Conservation (phyloP, 2,797 vertebrate species). For the Chromis chromis region DNA sequence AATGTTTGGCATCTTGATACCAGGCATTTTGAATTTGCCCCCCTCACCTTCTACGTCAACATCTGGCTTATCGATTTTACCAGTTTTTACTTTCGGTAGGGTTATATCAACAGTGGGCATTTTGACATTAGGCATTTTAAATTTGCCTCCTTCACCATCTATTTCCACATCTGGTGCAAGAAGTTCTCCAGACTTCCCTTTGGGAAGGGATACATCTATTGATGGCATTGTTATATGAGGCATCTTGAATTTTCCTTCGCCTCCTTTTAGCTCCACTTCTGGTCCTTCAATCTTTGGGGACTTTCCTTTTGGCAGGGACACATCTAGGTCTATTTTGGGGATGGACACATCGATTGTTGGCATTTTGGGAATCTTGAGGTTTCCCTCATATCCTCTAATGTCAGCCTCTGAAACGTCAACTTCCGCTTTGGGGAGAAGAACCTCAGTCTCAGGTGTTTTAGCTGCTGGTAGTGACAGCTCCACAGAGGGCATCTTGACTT, state of each 20-base stretch:
- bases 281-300: constrained; percentile 47
- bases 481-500: constrained; percentile 81
- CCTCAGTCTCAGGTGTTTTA: constrained; percentile 79
- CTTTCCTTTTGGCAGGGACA: constrained; percentile 75
- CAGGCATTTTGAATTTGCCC: constrained; percentile 45
- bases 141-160: constrained; percentile 17
- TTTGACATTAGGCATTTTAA: constrained; percentile 63
- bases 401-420: constrained; percentile 84
- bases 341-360: constrained; percentile 81
- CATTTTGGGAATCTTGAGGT: constrained; percentile 83
- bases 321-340: constrained; percentile 81
- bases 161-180: constrained; percentile 47
- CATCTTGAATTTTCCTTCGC: constrained; percentile 66
- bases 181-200: constrained; percentile 38
- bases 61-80: constrained; percentile 27
- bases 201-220: constrained; percentile 62
- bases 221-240: constrained; percentile 76
- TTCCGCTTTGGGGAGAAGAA: constrained; percentile 80
- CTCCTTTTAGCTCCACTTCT: constrained; percentile 35
- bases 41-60: constrained; percentile 14
- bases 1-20: constrained; percentile 41
- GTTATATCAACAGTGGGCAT: constrained; percentile 60
- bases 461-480: constrained; percentile 81
- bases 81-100: constrained; percentile 60
- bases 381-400: constrained; percentile 82